These are phyloP conservation scores for Thaumetopoea pityocampa DNA, from an alignment of 1,140 invertebrate species.

Conservation along the genomic window DNA sequence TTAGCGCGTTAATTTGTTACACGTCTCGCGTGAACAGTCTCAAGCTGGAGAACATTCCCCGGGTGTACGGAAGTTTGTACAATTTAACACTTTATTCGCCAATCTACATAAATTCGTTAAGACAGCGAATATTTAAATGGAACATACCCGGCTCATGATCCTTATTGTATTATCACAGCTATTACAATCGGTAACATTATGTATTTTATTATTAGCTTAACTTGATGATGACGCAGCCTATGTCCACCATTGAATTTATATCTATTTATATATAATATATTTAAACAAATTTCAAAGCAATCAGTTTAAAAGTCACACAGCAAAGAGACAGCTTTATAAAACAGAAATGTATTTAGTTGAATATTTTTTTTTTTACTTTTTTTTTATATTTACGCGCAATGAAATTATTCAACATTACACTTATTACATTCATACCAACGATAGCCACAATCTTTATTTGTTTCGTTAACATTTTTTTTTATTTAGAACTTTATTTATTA, in stretches of 20 bases:
- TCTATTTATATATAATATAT: no score
- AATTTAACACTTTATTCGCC: constrained; percentile 7
- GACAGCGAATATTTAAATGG: constrained; percentile 12
- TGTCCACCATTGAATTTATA: no score
- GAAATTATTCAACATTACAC: constrained; percentile 3
- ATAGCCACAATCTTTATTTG: no score
- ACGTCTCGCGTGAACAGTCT: constrained; percentile 21
- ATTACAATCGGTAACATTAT: not conserved
- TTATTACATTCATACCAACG: constrained; percentile 1
- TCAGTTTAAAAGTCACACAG: no score
- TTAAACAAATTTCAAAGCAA: no score
- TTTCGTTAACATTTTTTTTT: no score
- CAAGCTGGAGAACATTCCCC: constrained; percentile 9
- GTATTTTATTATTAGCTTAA: not conserved
- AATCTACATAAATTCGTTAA: constrained; percentile 14
- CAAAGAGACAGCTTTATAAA: no score
- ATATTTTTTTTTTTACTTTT: not conserved
- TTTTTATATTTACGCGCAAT: no score
- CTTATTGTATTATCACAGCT: constrained; percentile 2
- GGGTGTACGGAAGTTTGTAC: constrained; percentile 11
- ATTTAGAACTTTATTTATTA: no score
- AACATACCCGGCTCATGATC: no score
- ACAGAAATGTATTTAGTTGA: not conserved
- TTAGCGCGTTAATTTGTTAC: constrained; percentile 22
- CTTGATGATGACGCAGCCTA: not conserved